Conservation (phyloP, 2,113 vertebrate genomes). For the Syngnathoides biaculeatus region DNA sequence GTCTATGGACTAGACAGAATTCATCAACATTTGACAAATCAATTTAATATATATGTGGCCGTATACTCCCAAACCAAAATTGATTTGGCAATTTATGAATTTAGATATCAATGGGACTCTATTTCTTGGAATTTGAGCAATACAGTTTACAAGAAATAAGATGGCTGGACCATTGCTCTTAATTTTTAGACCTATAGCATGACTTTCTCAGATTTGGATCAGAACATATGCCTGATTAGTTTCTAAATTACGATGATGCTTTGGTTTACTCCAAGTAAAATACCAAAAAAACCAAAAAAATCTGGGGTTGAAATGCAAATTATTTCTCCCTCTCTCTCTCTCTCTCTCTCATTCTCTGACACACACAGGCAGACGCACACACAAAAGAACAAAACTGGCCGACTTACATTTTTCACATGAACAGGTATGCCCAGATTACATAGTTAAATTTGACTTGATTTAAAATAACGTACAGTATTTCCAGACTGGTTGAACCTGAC, state of each 20-base stretch:
- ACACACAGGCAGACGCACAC: not conserved
- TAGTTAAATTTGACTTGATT: slow-evolving; percentile 8
- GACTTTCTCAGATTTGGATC: not conserved
- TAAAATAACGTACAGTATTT: slow-evolving; percentile 18
- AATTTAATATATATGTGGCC: not conserved
- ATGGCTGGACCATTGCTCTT: not conserved
- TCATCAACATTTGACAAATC: not conserved
- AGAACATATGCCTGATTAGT: not conserved
- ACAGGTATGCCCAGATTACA: not conserved
- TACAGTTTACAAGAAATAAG: not conserved
- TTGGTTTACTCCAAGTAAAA: not conserved
- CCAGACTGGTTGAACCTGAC: slow-evolving; percentile 16
- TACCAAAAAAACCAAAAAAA: not conserved
- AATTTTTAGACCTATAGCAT: not conserved
- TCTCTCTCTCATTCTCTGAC: not conserved
- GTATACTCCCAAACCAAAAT: not conserved
- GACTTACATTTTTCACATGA: not conserved
- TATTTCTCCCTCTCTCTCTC: not conserved
- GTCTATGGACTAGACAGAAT: not conserved
- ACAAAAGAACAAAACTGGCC: not conserved
- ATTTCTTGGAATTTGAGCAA: not conserved
- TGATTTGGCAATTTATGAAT: not conserved
- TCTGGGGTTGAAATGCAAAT: not conserved
- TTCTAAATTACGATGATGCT: not conserved
- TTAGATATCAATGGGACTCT: not conserved